Percentiles rank a stretch among this genome's conserved stretches.
These are phyloP conservation scores for Etheostoma spectabile DNA, from an alignment of 2,113 vertebrate genomes.

Conservation along the genomic window DNA sequence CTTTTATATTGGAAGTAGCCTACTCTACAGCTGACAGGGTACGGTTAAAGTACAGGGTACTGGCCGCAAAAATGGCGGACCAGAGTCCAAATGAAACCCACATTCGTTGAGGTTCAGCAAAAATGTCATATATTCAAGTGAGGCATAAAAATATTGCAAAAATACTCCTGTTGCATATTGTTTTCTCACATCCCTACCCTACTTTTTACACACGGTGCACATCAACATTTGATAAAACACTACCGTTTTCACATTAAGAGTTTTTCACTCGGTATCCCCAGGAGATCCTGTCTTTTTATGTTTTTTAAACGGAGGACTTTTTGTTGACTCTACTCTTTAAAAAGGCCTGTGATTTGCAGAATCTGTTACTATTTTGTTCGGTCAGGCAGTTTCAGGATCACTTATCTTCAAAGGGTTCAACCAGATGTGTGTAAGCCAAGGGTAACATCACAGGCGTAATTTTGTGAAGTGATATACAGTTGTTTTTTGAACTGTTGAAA, in stretches of 20 bases:
- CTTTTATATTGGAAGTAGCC: slow-evolving; percentile 28
- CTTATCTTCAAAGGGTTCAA: not conserved
- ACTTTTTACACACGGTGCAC: slow-evolving; percentile 11
- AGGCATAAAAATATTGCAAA: not conserved
- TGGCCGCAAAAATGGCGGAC: not conserved
- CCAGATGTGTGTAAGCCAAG: not conserved
- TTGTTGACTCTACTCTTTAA: not conserved
- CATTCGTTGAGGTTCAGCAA: slow-evolving; percentile 22
- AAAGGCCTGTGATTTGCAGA: not conserved
- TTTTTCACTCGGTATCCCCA: not conserved
- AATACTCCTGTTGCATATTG: not conserved
- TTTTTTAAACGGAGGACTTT: slow-evolving; percentile 11
- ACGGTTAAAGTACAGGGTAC: slow-evolving; percentile 61
- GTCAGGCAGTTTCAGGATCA: not conserved
- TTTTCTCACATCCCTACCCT: not conserved
- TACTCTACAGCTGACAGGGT: slow-evolving; percentile 61
- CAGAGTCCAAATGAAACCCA: slow-evolving; percentile 23
- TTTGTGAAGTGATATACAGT: not conserved
- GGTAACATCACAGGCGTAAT: slow-evolving; percentile 20
- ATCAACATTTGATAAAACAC: not conserved
- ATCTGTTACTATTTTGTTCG: not conserved
- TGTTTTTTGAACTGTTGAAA: not conserved
- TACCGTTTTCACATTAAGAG: not conserved
- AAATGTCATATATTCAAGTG: not conserved
- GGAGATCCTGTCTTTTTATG: not conserved